phyloP scores from a whole-genome alignment of 2,888 invertebrate genomes.

The Troides helena region DNA sequence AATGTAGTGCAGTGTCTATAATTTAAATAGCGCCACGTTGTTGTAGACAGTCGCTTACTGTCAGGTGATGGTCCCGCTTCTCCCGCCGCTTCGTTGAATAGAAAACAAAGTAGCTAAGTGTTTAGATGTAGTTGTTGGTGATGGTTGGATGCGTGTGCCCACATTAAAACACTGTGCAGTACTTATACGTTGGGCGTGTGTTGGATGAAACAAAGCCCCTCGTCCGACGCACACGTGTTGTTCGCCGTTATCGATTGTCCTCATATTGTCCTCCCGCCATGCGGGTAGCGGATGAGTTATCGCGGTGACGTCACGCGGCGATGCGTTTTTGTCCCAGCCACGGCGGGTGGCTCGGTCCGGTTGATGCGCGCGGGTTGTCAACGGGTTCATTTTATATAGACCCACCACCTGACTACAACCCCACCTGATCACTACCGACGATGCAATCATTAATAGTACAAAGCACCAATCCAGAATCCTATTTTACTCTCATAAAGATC shows the following conservation, averaged over 20 bases:
- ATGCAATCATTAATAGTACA: too few relatives aligned
- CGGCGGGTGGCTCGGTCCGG: constrained; percentile 18
- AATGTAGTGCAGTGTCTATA: too few relatives aligned
- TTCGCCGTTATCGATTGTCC: constrained; percentile 73
- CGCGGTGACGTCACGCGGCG: constrained; percentile 64
- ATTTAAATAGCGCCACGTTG: neutral
- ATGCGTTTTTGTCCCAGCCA: constrained; percentile 58
- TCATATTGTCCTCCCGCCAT: constrained; percentile 65
- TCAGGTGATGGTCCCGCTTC: too few relatives aligned
- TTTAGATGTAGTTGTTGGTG: too few relatives aligned
- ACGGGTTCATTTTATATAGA: neutral
- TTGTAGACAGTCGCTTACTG: neutral
- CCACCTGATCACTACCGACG: too few relatives aligned
- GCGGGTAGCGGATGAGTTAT: constrained; percentile 70
- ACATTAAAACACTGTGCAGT: constrained; percentile 28
- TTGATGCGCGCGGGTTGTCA: neutral
- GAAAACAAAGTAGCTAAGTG: too few relatives aligned
- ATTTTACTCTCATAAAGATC: too few relatives aligned
- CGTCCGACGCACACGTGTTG: constrained; percentile 64
- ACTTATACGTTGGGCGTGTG: constrained; percentile 14
- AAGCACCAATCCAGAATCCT: too few relatives aligned
- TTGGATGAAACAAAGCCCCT: constrained; percentile 49
- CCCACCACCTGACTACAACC: too few relatives aligned
- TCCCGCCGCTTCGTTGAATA: too few relatives aligned
- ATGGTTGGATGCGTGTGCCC: neutral